These are phyloP conservation scores for Sphyrna mokarran DNA, from an alignment of 2,113 vertebrate genomes.

Conservation along the genomic window DNA sequence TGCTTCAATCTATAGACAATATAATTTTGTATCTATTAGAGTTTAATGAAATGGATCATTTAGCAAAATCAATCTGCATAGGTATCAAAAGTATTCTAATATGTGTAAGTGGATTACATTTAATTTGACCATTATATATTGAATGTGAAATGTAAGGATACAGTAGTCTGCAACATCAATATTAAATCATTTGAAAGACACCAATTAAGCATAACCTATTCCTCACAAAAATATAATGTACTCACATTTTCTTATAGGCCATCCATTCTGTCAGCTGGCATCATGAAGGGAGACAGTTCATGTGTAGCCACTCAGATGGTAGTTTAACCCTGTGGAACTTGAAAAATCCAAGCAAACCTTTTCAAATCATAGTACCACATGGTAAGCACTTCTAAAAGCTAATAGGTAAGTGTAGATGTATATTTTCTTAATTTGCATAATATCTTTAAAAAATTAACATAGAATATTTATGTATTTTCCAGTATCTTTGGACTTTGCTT, in stretches of 20 bases:
- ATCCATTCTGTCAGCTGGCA: constrained; percentile 97
- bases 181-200: background rate
- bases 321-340: constrained; percentile 92
- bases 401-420: background rate
- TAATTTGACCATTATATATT: background rate
- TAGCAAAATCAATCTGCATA: background rate
- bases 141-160: background rate
- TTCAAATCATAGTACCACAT: constrained; percentile 91
- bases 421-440: background rate
- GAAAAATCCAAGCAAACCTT: constrained; percentile 83
- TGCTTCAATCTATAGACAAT: background rate
- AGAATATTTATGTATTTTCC: background rate
- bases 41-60: background rate
- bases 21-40: background rate
- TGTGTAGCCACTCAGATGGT: constrained; percentile 98
- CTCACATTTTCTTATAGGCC: constrained; percentile 59
- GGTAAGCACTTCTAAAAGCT: constrained; percentile 65
- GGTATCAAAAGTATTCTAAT: background rate
- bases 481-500: background rate
- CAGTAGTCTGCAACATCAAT: background rate
- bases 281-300: constrained; percentile 94
- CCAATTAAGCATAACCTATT: background rate
- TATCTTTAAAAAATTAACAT: background rate
- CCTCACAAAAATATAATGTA: constrained; percentile 9
- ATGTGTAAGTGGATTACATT: background rate